Percentiles rank a stretch among this genome's conserved stretches.
Conservation (phyloP, 1,140 invertebrate species). For the Metaphire vulgaris region DNA sequence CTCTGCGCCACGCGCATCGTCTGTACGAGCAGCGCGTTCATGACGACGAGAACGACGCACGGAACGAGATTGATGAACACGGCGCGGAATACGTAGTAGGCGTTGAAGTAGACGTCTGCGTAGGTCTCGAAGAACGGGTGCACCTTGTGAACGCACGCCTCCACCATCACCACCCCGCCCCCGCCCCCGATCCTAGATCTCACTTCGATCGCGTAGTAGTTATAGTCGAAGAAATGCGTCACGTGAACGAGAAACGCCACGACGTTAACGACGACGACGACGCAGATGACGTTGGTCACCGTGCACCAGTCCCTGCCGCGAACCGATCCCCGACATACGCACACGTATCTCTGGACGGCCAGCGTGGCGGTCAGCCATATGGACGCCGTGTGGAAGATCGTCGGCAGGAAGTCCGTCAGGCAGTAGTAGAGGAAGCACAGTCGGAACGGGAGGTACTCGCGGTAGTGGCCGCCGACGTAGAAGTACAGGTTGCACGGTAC, state of each 20-base stretch:
- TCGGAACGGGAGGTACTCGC: not conserved
- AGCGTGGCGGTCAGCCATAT: constrained; percentile 79
- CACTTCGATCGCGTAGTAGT: constrained; percentile 52
- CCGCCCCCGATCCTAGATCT: constrained; percentile 60
- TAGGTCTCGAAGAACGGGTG: not conserved
- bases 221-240: constrained; percentile 68
- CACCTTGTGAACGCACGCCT: not conserved
- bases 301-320: constrained; percentile 79
- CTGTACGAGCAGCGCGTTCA: constrained; percentile 78
- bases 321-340: constrained; percentile 86
- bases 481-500: constrained; percentile 55
- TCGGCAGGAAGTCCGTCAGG: constrained; percentile 46
- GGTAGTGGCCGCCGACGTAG: not conserved
- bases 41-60: constrained; percentile 75
- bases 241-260: constrained; percentile 71
- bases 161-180: too few relatives aligned
- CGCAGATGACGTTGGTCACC: constrained; percentile 64
- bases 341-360: constrained; percentile 89
- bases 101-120: constrained; percentile 55
- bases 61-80: constrained; percentile 83
- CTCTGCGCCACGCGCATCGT: constrained; percentile 75
- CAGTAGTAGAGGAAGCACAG: constrained; percentile 29
- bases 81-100: constrained; percentile 73
- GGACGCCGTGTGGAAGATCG: too few relatives aligned
- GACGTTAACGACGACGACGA: constrained; percentile 67